A percentile compares a stretch with the other conserved stretches of the same genome.
Evolutionary conservation across 2,888 invertebrate genomes (phyloP).

Genomic region (Cephus sareptanus): DNA sequence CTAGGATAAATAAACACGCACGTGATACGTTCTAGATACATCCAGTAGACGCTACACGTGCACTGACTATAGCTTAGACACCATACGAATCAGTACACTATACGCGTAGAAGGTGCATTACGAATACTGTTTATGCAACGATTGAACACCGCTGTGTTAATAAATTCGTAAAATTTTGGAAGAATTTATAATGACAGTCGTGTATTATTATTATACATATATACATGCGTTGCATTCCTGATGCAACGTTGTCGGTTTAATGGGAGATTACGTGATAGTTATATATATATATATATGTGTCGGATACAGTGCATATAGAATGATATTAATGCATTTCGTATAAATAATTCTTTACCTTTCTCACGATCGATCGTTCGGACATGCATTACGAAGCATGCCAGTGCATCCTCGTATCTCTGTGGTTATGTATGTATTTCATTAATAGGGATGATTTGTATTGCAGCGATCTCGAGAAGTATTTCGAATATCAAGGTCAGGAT

Average conservation of each 20-base stretch:
- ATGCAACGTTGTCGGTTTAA: not conserved
- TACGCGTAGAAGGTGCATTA: not conserved
- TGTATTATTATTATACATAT: not conserved
- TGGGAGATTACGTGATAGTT: not conserved
- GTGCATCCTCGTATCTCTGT: constrained; percentile 30
- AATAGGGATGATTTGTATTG: constrained; percentile 49
- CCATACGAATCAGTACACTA: not conserved
- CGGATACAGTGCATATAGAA: not conserved
- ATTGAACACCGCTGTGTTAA: not conserved
- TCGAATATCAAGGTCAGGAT: constrained; percentile 91
- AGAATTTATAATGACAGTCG: not conserved
- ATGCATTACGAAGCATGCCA: constrained; percentile 8
- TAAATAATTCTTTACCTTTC: constrained; percentile 33
- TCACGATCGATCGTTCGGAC: constrained; percentile 34
- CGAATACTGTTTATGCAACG: not conserved
- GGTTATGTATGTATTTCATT: constrained; percentile 22
- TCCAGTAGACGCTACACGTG: not conserved
- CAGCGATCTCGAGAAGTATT: constrained; percentile 80
- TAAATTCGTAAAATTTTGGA: not conserved
- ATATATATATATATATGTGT: not conserved
- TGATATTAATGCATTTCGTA: constrained; percentile 21
- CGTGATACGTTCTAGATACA: not conserved
- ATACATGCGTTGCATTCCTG: not conserved
- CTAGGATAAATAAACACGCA: not conserved
- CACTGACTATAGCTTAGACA: not conserved